Percentiles rank a stretch among this genome's conserved stretches.
Conservation (phyloP, 2,113 vertebrate genomes). For the Cyanocitta stelleri region DNA sequence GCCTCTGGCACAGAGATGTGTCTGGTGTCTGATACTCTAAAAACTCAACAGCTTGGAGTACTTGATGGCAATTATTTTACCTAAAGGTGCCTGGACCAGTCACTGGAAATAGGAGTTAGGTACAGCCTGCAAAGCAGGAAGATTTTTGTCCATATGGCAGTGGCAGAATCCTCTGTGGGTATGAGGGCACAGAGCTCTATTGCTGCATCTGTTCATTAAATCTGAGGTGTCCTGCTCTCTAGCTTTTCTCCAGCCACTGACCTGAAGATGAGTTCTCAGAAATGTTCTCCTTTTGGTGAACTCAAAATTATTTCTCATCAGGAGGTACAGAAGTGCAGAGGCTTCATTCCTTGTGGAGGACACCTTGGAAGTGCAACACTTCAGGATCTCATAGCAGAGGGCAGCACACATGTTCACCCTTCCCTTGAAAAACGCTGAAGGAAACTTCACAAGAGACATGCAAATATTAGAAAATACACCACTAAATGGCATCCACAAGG, state of each 20-base stretch:
- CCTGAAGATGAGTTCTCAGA: conserved; percentile 93
- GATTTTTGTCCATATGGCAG: not conserved
- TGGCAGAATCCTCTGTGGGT: not conserved
- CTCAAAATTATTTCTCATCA: conserved; percentile 97
- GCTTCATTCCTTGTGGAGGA: conserved; percentile 86
- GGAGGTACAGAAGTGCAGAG: conserved; percentile 90
- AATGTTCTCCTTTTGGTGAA: conserved; percentile 94
- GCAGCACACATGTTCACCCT: conserved; percentile 90
- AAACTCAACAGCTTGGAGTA: not conserved
- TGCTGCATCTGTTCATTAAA: not conserved
- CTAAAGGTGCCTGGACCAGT: not conserved
- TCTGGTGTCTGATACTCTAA: not conserved
- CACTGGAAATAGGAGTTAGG: not conserved
- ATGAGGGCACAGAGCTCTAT: not conserved
- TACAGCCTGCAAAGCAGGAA: not conserved
- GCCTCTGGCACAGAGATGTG: not conserved
- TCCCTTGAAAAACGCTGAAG: conserved; percentile 90
- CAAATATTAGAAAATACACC: not conserved
- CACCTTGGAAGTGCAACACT: conserved; percentile 93
- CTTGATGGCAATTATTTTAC: not conserved
- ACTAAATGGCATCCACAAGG: not conserved
- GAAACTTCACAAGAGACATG: conserved; percentile 78
- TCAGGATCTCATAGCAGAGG: conserved; percentile 94
- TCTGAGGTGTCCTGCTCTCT: not conserved
- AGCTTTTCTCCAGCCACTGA: conserved; percentile 55